Evolutionary conservation across 1,140 invertebrate genomes (phyloP), one percentile per base, ranked within the genome.

Genomic region (Chymomyza costata): DNA sequence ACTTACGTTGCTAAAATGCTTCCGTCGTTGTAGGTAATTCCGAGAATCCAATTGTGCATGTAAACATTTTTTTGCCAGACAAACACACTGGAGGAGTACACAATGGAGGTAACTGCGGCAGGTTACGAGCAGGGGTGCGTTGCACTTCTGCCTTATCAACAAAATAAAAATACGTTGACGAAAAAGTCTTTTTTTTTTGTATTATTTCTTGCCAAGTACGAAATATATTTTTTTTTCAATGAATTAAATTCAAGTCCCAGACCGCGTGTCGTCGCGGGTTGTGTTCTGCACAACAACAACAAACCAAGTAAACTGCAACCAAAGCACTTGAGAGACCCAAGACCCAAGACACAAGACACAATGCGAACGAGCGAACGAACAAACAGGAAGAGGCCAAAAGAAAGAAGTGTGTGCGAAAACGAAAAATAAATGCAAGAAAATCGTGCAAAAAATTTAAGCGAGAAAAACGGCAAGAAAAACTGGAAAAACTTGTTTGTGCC

Each of bases 401-500:
- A 2, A 17, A 35, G 2, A 43, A 35, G 28, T 25, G 40, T 32
- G 45, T 35, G 30, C 60, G 60, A 60, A 64, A 64, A 60, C 44
- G 32, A 41, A 14, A 15, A 19, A 16, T 38, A 31, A 16, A 56
- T 31, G 16, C 40, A 19, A 44, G n/a, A 34, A 6, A 34, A 34
- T 3, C 3, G 8, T 13, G 32, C 8, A 34, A 56, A 34, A 61
- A 62, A 61, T 31, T 44, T 17, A 28, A 28, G 59, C 25, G 49
- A 59, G 46, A 56, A 56, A 61, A 61, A 49, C 49, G 39, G 19
- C 53, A 34, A 34, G 46, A 63, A 53, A 76, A 73, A 80, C 73
- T 81, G 64, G 73, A 73, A 73, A 81, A 73, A 80, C 73, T 65
- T 54, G 73, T 80, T 80, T 65, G 13, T 65, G 13, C 19, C 45